phyloP scores from a whole-genome alignment of 2,797 vertebrate genomes.

The Rhinichthys osculus region DNA sequence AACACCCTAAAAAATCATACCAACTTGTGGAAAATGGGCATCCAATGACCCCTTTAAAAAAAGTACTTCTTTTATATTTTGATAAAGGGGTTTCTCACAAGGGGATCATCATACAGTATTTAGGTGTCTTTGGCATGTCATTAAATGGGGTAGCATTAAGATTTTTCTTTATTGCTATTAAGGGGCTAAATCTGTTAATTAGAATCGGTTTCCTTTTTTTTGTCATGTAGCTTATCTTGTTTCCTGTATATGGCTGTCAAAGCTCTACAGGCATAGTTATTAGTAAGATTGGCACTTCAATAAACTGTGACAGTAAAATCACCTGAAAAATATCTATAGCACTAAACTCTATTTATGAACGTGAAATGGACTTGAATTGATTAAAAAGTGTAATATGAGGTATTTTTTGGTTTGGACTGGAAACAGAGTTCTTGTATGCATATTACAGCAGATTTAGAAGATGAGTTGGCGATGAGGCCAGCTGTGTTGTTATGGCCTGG shows the following conservation, averaged over 20 bases:
- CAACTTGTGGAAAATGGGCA: too few species aligned
- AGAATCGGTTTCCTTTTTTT: background rate
- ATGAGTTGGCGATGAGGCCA: background rate
- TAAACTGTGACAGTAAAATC: conserved; percentile 5
- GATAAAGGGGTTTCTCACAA: too few species aligned
- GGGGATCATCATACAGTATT: too few species aligned
- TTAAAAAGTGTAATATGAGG: background rate
- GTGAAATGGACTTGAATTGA: conserved; percentile 8
- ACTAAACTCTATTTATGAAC: background rate
- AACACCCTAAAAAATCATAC: too few species aligned
- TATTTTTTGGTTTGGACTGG: background rate
- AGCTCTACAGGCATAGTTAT: conserved; percentile 2
- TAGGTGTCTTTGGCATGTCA: too few species aligned
- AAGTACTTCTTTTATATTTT: too few species aligned
- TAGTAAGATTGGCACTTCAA: background rate
- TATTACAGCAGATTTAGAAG: conserved; percentile 11
- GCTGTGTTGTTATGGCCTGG: conserved; percentile 29
- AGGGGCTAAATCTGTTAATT: background rate
- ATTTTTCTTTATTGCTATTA: background rate
- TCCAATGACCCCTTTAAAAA: too few species aligned
- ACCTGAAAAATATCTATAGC: background rate
- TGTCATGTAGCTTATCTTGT: background rate
- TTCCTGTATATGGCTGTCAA: background rate
- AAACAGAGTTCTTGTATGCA: background rate
- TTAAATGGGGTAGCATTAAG: too few species aligned